Evolutionary conservation across 2,113 vertebrate species (phyloP).

Genomic region (Lepisosteus osseus): DNA sequence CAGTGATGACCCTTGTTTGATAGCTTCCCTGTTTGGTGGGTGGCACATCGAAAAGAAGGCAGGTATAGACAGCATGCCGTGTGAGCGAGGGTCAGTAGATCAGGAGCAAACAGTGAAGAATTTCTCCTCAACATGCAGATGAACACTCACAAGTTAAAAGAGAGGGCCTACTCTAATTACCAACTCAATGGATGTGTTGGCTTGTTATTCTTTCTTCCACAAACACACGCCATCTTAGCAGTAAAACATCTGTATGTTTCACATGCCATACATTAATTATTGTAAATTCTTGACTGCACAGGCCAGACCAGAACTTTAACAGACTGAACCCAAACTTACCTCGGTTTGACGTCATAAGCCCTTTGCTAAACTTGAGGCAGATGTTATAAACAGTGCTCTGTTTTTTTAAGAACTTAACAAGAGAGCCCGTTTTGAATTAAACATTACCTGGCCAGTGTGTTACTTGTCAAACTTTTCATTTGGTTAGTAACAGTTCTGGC

Average conservation of each 20-base stretch:
- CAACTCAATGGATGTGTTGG: background rate
- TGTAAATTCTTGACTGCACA: background rate
- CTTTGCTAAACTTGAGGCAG: constrained; percentile 16
- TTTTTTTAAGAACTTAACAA: background rate
- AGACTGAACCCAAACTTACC: background rate
- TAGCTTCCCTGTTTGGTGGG: background rate
- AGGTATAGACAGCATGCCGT: background rate
- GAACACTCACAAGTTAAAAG: background rate
- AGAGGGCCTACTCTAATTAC: background rate
- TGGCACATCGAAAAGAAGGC: background rate
- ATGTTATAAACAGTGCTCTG: constrained; percentile 11
- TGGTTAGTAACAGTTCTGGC: constrained; percentile 7
- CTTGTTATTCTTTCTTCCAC: background rate
- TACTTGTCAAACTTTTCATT: constrained; percentile 5
- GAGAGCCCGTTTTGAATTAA: constrained; percentile 2
- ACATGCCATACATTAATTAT: background rate
- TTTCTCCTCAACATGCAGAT: background rate
- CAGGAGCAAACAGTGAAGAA: background rate
- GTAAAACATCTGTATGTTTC: background rate
- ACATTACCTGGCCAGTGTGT: constrained; percentile 12
- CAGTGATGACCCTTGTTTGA: background rate
- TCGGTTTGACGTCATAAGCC: constrained; percentile 54
- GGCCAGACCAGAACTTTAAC: background rate
- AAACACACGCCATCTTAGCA: background rate
- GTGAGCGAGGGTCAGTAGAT: background rate